Conservation (phyloP, 2,888 invertebrate species). For the Labia minor region DNA sequence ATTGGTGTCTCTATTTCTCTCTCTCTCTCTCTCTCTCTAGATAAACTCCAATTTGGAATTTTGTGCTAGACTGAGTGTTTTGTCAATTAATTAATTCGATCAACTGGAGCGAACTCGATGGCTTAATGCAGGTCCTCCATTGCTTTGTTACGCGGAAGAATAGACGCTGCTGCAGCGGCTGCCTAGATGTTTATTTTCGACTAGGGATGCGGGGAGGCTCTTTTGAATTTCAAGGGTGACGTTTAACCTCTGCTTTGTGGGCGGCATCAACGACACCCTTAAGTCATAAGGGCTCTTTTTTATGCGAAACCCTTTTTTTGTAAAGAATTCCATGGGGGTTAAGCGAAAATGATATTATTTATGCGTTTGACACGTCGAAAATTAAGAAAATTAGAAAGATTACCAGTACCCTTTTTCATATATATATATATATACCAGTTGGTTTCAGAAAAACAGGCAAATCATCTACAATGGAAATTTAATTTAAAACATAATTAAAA, state of each 20-base stretch:
- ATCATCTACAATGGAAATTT: too few species aligned
- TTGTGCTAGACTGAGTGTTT: constrained; percentile 13
- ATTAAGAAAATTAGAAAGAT: neutral
- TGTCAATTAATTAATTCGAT: constrained; percentile 8
- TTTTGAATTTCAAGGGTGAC: constrained; percentile 6
- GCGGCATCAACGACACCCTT: neutral
- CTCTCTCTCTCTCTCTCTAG: too few species aligned
- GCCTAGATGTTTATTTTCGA: constrained; percentile 1
- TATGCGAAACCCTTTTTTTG: neutral
- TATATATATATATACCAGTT: too few species aligned
- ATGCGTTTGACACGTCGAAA: constrained; percentile 1
- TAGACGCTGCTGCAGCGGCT: neutral
- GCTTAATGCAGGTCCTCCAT: neutral
- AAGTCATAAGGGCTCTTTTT: neutral
- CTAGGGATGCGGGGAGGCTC: neutral
- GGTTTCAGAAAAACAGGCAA: too few species aligned
- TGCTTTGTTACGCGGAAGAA: constrained; percentile 7
- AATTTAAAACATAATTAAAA: too few species aligned
- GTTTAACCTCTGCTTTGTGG: constrained; percentile 7
- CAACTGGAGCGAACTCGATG: neutral
- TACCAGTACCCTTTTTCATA: too few species aligned
- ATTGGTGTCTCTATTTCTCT: too few species aligned
- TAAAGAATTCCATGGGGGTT: neutral
- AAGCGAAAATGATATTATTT: neutral
- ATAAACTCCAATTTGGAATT: neutral